These are phyloP conservation scores for Sigmodon hispidus DNA, from an alignment of 2,113 vertebrate species.

Conservation along the genomic window DNA sequence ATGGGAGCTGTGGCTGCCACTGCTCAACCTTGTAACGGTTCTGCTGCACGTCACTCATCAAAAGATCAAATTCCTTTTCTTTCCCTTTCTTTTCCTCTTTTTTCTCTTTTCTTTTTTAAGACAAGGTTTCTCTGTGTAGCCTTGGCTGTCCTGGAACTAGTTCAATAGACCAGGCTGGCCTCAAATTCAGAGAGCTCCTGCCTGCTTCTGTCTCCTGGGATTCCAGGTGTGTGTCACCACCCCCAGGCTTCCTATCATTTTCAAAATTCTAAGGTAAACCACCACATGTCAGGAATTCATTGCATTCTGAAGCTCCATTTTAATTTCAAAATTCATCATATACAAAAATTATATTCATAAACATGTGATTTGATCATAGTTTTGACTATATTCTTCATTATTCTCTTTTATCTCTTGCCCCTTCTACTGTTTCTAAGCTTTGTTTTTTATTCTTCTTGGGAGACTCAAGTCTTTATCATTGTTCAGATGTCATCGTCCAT, in stretches of 20 bases:
- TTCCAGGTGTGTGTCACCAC: neutral
- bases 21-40: neutral
- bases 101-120: neutral
- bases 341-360: neutral
- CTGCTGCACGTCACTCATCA: neutral
- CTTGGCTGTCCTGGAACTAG: neutral
- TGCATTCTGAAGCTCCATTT: neutral
- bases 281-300: neutral
- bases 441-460: slow-evolving; percentile 24
- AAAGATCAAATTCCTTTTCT: neutral
- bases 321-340: neutral
- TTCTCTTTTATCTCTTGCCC: neutral
- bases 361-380: neutral
- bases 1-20: neutral
- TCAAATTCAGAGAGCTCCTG: neutral
- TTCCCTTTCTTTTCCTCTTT: neutral
- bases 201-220: neutral
- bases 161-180: neutral
- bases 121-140: neutral
- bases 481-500: neutral
- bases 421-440: neutral
- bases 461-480: slow-evolving; percentile 4
- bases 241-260: neutral
- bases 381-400: neutral
- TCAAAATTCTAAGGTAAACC: neutral